Evolutionary conservation across 2,113 vertebrate species (phyloP), one percentile per base, ranked within the genome.

Genomic region (Poecile atricapillus): DNA sequence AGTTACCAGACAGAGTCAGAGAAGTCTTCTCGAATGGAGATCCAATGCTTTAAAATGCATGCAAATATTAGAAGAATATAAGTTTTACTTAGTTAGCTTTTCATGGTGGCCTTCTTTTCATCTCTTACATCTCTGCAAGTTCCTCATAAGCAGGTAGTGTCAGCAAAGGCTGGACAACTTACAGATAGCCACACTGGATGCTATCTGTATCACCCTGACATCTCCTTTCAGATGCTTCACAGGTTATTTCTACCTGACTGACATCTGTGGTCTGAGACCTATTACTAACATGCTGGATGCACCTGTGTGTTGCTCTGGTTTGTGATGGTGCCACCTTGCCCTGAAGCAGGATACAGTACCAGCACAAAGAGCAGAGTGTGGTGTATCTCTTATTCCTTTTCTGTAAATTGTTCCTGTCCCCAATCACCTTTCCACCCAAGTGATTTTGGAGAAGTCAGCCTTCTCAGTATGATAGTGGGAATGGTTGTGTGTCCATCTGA

Each of bases 361-460:
- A 64, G 15, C 37, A 76, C 2, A 4, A 69, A 46, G 20, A 69
- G 28, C 41, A 49, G 46, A 68, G 16, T 0, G 0, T 10, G 56
- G 21, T 71, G 62, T 30, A 23, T 68, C 21, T 18, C n/a, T 44
- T 65, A 46, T 19, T 74, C 31, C 35, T 89, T 43, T 58, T 39
- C 65, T 60, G 16, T 37, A 46, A 70, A 53, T 90, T 69, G 19
- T 44, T 84, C 27, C 21, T 44, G 37, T 53, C 11, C 14, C 13
- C 9, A 3, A 31, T 31, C 43, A 56, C 41, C 33, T 77, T 63
- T 80, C 65, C 23, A 79, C 23, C 44, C 37, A 60, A 56, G 44
- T 20, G 47, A 39, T 33, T 53, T 67, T 7, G 4, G 22, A 89
- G 68, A 92, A 79, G 28, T 50, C 65, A 58, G 7, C 31, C 77